These are phyloP conservation scores for Creontiades dilutus DNA, from an alignment of 2,888 invertebrate genomes.

Conservation along the genomic window DNA sequence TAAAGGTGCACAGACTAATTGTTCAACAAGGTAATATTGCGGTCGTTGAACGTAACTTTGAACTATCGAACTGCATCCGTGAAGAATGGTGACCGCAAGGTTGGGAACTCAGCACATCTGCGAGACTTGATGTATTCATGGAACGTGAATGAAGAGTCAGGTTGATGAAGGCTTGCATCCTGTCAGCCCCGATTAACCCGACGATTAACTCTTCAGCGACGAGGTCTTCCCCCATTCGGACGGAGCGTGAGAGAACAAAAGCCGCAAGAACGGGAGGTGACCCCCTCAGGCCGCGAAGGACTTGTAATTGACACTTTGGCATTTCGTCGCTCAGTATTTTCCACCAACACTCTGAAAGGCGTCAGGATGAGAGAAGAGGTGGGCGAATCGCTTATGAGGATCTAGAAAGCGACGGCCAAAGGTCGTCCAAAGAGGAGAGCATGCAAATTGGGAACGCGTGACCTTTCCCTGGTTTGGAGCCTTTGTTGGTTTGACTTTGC, in stretches of 20 bases:
- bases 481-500: background rate
- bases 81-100: background rate
- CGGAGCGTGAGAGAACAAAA: conserved; percentile 24
- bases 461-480: conserved; percentile 23
- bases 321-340: conserved; percentile 33
- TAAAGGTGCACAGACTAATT: too few relatives aligned
- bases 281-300: background rate
- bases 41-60: background rate
- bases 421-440: background rate
- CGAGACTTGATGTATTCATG: conserved; percentile 25
- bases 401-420: conserved; percentile 56
- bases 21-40: too few relatives aligned
- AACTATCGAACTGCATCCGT: background rate
- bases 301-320: conserved; percentile 53
- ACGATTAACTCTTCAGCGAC: background rate
- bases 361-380: conserved; percentile 37
- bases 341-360: background rate
- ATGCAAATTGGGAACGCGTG: conserved; percentile 45
- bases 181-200: conserved; percentile 22
- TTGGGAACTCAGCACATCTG: background rate
- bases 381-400: conserved; percentile 44
- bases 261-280: conserved; percentile 27
- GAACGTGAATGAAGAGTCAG: conserved; percentile 11
- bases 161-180: conserved; percentile 27
- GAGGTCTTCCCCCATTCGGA: background rate